These are phyloP conservation scores for Cryptotis parvus DNA, from an alignment of 2,113 vertebrate genomes.

Conservation along the genomic window DNA sequence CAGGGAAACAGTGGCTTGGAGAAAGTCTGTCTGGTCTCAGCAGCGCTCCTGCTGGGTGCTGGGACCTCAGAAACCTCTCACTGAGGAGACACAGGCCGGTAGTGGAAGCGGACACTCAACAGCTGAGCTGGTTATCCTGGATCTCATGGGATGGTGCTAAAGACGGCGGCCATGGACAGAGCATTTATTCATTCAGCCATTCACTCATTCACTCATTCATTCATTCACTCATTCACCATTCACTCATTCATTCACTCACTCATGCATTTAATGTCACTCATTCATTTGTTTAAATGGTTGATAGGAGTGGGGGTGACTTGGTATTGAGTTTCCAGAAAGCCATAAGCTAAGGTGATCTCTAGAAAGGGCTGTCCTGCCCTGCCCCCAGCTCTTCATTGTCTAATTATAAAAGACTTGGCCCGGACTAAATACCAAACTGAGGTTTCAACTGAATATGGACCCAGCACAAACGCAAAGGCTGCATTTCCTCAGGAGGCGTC, in stretches of 20 bases:
- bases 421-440: no score
- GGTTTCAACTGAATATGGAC: no score
- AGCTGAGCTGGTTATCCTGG: no score
- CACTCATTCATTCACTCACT: not conserved
- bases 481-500: no score
- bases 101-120: not conserved
- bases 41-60: not conserved
- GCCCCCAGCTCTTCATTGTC: no score
- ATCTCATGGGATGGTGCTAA: not conserved
- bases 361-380: no score
- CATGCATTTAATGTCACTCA: no score
- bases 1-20: not conserved
- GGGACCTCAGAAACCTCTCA: not conserved
- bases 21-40: not conserved
- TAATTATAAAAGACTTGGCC: no score
- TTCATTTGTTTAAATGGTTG: not conserved
- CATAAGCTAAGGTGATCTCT: no score
- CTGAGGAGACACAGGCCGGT: not conserved
- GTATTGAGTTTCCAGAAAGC: no score
- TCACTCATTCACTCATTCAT: not conserved
- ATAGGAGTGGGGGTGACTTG: no score
- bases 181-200: not conserved
- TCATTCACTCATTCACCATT: not conserved
- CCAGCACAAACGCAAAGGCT: no score
- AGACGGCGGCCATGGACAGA: rapidly evolving